Conservation (phyloP, 1,140 invertebrate species). For the Philopotamus ludificatus region DNA sequence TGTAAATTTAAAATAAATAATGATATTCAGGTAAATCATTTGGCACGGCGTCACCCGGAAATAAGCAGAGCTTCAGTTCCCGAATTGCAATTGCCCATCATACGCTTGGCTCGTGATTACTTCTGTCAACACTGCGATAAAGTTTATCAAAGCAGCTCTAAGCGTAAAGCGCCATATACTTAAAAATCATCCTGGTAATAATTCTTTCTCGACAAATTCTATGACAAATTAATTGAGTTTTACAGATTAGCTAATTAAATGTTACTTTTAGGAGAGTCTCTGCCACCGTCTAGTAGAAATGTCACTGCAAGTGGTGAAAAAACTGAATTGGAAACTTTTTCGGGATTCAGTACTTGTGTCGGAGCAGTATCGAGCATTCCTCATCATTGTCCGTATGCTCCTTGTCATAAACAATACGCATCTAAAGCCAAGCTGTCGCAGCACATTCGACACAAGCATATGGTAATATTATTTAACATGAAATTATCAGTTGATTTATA, state of each 20-base stretch:
- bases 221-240: not conserved
- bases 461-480: slow-evolving; percentile 2
- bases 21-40: slow-evolving; percentile 74
- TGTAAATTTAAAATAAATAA: too few species aligned
- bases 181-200: slow-evolving; percentile 76
- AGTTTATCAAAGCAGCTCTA: slow-evolving; percentile 83
- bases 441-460: slow-evolving; percentile 53
- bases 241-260: not conserved
- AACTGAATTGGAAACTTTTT: slow-evolving; percentile 58
- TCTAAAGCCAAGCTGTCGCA: slow-evolving; percentile 78
- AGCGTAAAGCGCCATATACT: slow-evolving; percentile 82
- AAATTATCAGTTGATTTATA: too few species aligned
- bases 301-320: slow-evolving; percentile 55
- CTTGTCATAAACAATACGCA: slow-evolving; percentile 85
- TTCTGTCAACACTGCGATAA: slow-evolving; percentile 87
- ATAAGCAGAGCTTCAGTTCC: slow-evolving; percentile 73
- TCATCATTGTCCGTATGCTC: slow-evolving; percentile 65
- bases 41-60: slow-evolving; percentile 81
- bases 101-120: slow-evolving; percentile 77
- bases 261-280: slow-evolving; percentile 36
- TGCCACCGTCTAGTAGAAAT: slow-evolving; percentile 63
- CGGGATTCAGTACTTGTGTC: slow-evolving; percentile 67
- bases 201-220: too few species aligned
- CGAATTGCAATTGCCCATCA: slow-evolving; percentile 79
- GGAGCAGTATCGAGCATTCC: slow-evolving; percentile 73